phyloP scores from a whole-genome alignment of 2,113 vertebrate genomes.

The Phainopepla nitens region DNA sequence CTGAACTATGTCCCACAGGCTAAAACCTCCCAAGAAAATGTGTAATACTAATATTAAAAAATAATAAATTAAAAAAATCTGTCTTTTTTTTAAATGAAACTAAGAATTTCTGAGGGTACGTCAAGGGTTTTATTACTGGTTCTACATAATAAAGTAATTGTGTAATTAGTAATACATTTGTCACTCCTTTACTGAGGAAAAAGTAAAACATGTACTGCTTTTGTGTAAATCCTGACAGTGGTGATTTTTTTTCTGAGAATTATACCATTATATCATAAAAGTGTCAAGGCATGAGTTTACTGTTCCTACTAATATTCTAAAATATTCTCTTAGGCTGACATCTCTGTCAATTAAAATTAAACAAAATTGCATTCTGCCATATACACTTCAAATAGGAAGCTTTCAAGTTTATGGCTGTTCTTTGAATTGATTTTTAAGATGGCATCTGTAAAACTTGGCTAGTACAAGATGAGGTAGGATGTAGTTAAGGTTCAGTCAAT shows the following conservation, averaged over 20 bases:
- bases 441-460: constrained; percentile 79
- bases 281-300: constrained; percentile 80
- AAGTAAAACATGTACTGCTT: constrained; percentile 64
- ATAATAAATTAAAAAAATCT: not conserved
- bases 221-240: constrained; percentile 73
- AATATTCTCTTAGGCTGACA: constrained; percentile 81
- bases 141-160: constrained; percentile 75
- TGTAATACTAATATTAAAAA: not conserved
- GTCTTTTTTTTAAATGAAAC: constrained; percentile 20
- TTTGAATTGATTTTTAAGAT: constrained; percentile 81
- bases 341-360: constrained; percentile 85
- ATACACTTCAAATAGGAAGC: constrained; percentile 73
- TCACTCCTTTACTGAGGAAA: constrained; percentile 61
- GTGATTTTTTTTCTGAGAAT: constrained; percentile 65
- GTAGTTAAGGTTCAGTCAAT: constrained; percentile 77
- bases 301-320: constrained; percentile 83
- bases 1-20: not conserved
- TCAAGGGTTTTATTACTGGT: constrained; percentile 66
- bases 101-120: constrained; percentile 44
- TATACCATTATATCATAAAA: constrained; percentile 83
- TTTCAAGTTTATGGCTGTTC: constrained; percentile 74
- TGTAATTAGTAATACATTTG: constrained; percentile 78
- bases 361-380: constrained; percentile 79
- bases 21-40: not conserved
- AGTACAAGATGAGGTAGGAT: constrained; percentile 72